These are phyloP conservation scores for Leucozona laternaria DNA, from an alignment of 2,888 invertebrate genomes.

Conservation along the genomic window DNA sequence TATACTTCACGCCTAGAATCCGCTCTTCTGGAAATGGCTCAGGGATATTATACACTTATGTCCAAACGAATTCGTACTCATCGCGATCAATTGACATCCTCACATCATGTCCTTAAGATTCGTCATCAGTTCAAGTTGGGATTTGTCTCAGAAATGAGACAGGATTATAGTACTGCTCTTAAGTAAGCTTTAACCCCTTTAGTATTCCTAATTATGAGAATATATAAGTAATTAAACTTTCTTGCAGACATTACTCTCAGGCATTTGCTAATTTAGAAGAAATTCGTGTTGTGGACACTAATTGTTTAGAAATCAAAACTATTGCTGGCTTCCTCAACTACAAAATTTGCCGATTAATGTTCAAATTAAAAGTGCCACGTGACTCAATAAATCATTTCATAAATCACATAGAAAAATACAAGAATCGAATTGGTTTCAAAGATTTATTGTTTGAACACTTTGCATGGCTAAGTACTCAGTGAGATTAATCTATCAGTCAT, in stretches of 20 bases:
- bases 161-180: constrained; percentile 93
- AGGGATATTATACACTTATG: constrained; percentile 95
- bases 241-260: constrained; percentile 90
- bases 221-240: background rate
- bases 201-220: background rate
- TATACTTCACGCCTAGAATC: constrained; percentile 93
- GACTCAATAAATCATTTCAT: constrained; percentile 98
- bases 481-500: constrained; percentile 80
- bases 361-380: constrained; percentile 93
- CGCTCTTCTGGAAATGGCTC: constrained; percentile 96
- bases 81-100: constrained; percentile 94
- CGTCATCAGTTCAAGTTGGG: constrained; percentile 99
- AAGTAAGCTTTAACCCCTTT: constrained; percentile 84
- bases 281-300: constrained; percentile 94
- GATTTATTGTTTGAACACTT: constrained; percentile 97
- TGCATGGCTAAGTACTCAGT: constrained; percentile 98
- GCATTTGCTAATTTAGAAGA: constrained; percentile 96
- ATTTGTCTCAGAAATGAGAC: constrained; percentile 96
- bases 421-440: constrained; percentile 90
- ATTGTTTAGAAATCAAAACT: constrained; percentile 96
- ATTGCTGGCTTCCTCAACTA: constrained; percentile 98
- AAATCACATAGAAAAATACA: constrained; percentile 95
- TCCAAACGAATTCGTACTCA: constrained; percentile 94
- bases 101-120: constrained; percentile 96
- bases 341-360: constrained; percentile 96